Percentiles rank a stretch among this genome's conserved stretches.
These are phyloP conservation scores for Autographa gamma DNA, from an alignment of 2,888 invertebrate species.

Conservation along the genomic window DNA sequence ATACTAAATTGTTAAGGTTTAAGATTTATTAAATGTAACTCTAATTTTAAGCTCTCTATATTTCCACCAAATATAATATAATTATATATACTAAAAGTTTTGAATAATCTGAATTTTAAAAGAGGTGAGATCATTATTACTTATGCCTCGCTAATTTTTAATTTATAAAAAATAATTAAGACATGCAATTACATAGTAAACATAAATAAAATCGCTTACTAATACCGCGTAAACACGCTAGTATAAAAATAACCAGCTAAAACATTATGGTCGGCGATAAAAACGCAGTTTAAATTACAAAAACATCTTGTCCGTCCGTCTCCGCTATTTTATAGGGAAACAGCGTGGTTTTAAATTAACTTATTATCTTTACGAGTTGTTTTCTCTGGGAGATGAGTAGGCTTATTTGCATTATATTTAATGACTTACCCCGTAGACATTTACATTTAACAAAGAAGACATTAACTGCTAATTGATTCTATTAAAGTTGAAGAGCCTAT, in stretches of 20 bases:
- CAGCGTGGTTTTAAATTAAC: constrained; percentile 35
- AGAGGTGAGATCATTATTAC: not conserved
- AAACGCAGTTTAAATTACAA: constrained; percentile 60
- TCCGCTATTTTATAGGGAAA: constrained; percentile 31
- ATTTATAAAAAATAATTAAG: not conserved
- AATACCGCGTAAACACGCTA: not conserved
- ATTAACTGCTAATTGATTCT: not conserved
- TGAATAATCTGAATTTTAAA: not conserved
- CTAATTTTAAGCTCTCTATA: no score
- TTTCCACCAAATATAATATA: no score
- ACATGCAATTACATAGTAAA: not conserved
- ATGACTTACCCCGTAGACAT: not conserved
- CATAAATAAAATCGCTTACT: not conserved
- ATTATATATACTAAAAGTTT: no score
- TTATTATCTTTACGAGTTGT: constrained; percentile 37
- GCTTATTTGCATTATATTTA: constrained; percentile 8
- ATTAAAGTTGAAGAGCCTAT: not conserved
- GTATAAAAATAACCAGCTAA: constrained; percentile 22
- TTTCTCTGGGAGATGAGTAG: constrained; percentile 12
- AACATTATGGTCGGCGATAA: constrained; percentile 56
- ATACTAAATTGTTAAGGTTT: no score
- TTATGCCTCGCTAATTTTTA: not conserved
- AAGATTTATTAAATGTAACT: no score
- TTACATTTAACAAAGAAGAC: not conserved
- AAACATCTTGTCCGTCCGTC: constrained; percentile 41